Percentiles rank a stretch among this genome's conserved stretches.
phyloP scores from a whole-genome alignment of 2,888 invertebrate genomes.

The Agrotis clavis region DNA sequence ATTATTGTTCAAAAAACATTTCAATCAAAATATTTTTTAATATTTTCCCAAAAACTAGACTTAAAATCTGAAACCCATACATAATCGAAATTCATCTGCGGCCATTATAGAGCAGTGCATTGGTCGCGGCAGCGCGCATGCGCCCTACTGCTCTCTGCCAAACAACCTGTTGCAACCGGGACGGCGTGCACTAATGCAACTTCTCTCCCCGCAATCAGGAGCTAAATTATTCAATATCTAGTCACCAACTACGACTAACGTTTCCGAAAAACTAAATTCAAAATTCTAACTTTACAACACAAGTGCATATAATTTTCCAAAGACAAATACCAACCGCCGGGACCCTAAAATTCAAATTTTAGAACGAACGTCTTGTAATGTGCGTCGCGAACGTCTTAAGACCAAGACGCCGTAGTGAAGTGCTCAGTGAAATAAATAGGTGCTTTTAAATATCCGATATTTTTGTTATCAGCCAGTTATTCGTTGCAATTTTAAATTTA shows the following conservation, averaged over 20 bases:
- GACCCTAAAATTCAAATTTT: slow-evolving; percentile 63
- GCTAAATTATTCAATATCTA: slow-evolving; percentile 74
- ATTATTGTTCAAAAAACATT: neutral
- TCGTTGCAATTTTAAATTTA: slow-evolving; percentile 61
- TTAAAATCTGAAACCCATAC: neutral
- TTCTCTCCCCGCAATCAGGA: slow-evolving; percentile 80
- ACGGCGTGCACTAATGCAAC: slow-evolving; percentile 89
- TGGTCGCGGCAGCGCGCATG: slow-evolving; percentile 80
- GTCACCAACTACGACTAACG: slow-evolving; percentile 51
- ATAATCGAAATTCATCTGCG: slow-evolving; percentile 61
- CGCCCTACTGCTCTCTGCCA: slow-evolving; percentile 78
- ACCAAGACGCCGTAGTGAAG: slow-evolving; percentile 82
- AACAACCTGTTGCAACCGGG: slow-evolving; percentile 90
- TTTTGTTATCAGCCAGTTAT: slow-evolving; percentile 67
- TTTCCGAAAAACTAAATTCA: slow-evolving; percentile 49
- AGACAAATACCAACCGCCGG: slow-evolving; percentile 59
- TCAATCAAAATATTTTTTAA: accelerated
- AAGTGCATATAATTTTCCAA: slow-evolving; percentile 56
- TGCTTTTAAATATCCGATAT: slow-evolving; percentile 75
- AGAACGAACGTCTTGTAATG: slow-evolving; percentile 74
- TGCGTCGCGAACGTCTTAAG: slow-evolving; percentile 79
- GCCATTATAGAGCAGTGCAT: slow-evolving; percentile 84
- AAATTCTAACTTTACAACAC: slow-evolving; percentile 43
- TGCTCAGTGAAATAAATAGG: slow-evolving; percentile 81
- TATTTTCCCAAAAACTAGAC: neutral